Conservation (phyloP, 2,888 invertebrate genomes). For the Lysandra bellargus region DNA sequence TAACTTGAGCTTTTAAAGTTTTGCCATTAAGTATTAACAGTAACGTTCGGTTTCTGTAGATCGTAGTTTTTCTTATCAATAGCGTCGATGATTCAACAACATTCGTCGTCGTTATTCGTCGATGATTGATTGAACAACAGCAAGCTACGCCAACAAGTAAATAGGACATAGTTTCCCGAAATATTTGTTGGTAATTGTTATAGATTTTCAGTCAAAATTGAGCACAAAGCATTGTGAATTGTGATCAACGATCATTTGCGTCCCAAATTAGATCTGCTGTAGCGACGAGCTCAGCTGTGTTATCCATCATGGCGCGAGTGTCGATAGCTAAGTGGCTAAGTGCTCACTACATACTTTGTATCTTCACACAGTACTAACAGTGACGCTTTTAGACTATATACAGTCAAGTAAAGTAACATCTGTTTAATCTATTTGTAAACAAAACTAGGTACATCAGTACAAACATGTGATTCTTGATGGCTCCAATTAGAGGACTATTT, state of each 20-base stretch:
- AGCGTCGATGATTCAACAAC: neutral
- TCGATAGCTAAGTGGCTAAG: slow-evolving; percentile 6
- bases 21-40: no score
- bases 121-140: no score
- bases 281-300: neutral
- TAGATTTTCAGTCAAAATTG: neutral
- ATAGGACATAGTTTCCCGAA: neutral
- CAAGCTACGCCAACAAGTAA: neutral
- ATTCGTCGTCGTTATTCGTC: no score
- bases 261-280: slow-evolving; percentile 1
- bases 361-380: neutral
- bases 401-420: neutral
- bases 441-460: neutral
- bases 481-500: no score
- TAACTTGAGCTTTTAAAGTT: neutral
- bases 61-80: neutral
- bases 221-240: neutral
- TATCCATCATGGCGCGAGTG: slow-evolving; percentile 2
- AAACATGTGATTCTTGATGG: no score
- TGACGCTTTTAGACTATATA: neutral
- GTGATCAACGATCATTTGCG: neutral
- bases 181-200: neutral
- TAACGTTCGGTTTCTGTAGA: neutral
- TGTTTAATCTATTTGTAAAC: neutral
- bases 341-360: neutral